phyloP scores from a whole-genome alignment of 2,113 vertebrate species.

The Columbina picui region DNA sequence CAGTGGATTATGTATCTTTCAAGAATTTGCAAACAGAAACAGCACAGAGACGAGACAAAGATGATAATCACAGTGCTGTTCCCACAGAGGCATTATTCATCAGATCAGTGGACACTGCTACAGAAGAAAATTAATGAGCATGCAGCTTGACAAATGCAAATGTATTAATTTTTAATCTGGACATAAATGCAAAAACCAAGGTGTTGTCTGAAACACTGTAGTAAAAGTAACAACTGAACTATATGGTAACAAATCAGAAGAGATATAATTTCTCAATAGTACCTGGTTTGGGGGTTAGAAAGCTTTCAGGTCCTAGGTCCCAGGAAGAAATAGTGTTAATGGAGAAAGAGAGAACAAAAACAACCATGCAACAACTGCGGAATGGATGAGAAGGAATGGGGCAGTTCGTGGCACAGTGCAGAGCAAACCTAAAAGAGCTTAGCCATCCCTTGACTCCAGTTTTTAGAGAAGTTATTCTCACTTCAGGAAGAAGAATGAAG shows the following conservation, averaged over 20 bases:
- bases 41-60: neutral
- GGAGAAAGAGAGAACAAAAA: neutral
- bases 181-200: neutral
- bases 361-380: neutral
- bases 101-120: neutral
- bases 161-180: conserved; percentile 15
- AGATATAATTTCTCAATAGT: neutral
- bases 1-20: neutral
- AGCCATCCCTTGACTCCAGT: neutral
- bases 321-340: neutral
- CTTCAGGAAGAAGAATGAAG: neutral
- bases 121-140: neutral
- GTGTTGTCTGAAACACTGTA: neutral
- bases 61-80: neutral
- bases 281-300: neutral
- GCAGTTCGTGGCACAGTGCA: neutral
- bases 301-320: neutral
- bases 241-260: neutral
- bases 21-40: neutral
- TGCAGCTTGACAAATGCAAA: conserved; percentile 7
- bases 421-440: neutral
- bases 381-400: neutral
- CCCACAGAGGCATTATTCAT: neutral
- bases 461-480: neutral
- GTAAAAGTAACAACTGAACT: neutral